Conservation (phyloP, 2,797 vertebrate species). For the Phoxinus dragarum region DNA sequence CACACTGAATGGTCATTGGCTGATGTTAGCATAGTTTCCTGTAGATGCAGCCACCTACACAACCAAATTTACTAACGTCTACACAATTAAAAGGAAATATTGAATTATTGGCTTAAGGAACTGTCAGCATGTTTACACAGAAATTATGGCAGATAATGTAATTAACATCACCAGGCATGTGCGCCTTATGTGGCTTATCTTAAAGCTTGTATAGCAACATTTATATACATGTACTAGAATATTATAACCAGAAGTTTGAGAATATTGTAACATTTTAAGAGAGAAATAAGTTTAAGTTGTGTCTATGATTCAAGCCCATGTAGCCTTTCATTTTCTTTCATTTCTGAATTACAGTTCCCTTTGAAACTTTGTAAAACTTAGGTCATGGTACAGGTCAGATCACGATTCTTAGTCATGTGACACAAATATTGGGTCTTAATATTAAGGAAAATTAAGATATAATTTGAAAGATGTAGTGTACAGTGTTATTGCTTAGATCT, state of each 20-base stretch:
- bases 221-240: conserved; percentile 23
- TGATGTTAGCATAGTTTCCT: conserved; percentile 62
- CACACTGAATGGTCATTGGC: conserved; percentile 57
- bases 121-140: conserved; percentile 5
- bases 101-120: conserved; percentile 4
- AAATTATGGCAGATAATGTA: not conserved
- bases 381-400: not conserved
- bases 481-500: not conserved
- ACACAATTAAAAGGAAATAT: not conserved
- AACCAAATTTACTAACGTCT: not conserved
- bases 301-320: not conserved
- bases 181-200: conserved; percentile 13
- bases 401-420: not conserved
- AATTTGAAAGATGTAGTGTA: conserved; percentile 7
- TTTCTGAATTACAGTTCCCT: not conserved
- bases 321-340: not conserved
- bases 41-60: conserved; percentile 14
- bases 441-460: conserved; percentile 9
- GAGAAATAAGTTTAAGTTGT: conserved; percentile 6
- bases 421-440: conserved; percentile 16
- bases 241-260: conserved; percentile 20
- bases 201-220: conserved; percentile 7
- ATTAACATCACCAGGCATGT: conserved; percentile 19
- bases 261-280: conserved; percentile 37
- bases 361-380: conserved; percentile 3